Conservation (phyloP, 2,888 invertebrate genomes). For the Ashinkailepas kermadecensis region DNA sequence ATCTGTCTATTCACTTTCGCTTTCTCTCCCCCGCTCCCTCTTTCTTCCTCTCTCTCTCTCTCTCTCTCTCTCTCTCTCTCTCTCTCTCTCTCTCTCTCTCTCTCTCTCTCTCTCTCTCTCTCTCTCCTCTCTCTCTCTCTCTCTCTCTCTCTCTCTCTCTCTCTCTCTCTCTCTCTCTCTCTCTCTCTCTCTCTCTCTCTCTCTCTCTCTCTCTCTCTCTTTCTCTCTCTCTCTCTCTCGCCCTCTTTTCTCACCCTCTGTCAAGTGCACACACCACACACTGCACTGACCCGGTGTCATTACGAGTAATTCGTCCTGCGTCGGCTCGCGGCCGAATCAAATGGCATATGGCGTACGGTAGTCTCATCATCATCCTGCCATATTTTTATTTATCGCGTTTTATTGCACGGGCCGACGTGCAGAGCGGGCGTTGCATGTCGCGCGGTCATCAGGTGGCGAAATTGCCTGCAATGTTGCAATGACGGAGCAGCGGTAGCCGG, state of each 20-base stretch:
- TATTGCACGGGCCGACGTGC: background rate
- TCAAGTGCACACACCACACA: background rate
- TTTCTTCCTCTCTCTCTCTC: too few species aligned
- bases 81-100: constrained; percentile 24
- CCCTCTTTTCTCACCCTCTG: constrained; percentile 25
- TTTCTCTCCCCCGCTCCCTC: too few species aligned
- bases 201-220: background rate
- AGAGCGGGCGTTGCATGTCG: background rate
- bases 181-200: background rate
- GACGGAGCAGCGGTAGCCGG: background rate
- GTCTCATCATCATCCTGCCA: background rate
- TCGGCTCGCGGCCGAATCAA: background rate
- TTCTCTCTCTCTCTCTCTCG: background rate
- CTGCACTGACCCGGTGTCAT: background rate
- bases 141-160: background rate
- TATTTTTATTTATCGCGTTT: constrained; percentile 6
- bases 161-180: background rate
- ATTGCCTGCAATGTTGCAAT: background rate
- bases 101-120: background rate
- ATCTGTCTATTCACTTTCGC: too few species aligned
- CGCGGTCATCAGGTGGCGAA: background rate
- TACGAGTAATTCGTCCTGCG: background rate
- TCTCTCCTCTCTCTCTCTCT: background rate
- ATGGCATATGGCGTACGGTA: background rate
- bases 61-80: background rate